Evolutionary conservation across 2,113 vertebrate genomes (phyloP), one percentile per base, ranked within the genome.

Genomic region (Amblyopsis rosae): DNA sequence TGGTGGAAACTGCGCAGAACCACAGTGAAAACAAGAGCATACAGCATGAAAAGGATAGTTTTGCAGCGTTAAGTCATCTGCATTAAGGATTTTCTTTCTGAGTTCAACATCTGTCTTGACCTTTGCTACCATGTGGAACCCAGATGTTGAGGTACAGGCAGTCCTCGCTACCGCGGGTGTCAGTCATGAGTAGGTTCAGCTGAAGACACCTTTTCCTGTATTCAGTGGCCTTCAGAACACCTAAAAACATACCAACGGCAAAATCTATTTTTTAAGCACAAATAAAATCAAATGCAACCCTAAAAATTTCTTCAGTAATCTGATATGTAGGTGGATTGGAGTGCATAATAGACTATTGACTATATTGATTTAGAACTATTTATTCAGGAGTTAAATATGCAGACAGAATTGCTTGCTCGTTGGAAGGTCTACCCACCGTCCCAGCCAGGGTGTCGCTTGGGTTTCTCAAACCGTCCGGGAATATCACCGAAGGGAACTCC

Each of bases 81-180:
- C 35, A 6, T 41, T 41, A 5, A 6, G 4, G 7, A 41, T 6
- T 8, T 41, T 41, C 4, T 41, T 51, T 15, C 49, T 51, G 49
- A 15, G 12, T 51, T 51, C 54, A 41, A 16, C 7, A n/a, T 16
- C n/a, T 6, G 19, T 58, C 19, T 26, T 32, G 11, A 58, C 56
- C 56, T 33, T 19, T 1, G 11, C 56, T 26, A 32, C 26, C 9
- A 33, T 58, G 56, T 32, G 56, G 56, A 26, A 58, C 26, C 56
- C 97, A 98, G 81, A 99, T 93, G 86, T 99, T 98, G 13, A 99
- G 95, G 72, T 97, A 98, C 1, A 99, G 95, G 80, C 96, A 98
- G 79, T 99, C 96, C 68, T 97, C 92, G 0, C 56, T 80, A 3
- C 97, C 97, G 0, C 87, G 86, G 1, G 89, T 83, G 9, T 61